Evolutionary conservation across 2,888 invertebrate genomes (phyloP).

Genomic region (Scaptomyza flava): DNA sequence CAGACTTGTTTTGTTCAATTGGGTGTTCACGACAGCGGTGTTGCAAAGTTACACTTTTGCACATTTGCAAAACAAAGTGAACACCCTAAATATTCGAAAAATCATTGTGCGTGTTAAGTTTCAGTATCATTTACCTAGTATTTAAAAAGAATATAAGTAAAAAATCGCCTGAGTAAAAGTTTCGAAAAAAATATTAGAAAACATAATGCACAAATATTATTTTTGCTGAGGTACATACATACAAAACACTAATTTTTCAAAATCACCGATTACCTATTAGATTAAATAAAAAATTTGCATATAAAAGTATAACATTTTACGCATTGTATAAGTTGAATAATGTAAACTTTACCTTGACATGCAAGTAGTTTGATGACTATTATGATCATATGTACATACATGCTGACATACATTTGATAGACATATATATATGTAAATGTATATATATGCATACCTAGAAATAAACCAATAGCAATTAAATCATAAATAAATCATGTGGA

Average conservation of each 20-base stretch:
- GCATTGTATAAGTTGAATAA: constrained; percentile 82
- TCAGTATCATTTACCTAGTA: no score
- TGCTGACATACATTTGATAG: constrained; percentile 52
- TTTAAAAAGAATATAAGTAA: no score
- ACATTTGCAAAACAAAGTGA: no score
- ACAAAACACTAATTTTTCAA: constrained; percentile 38
- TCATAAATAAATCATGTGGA: constrained; percentile 42
- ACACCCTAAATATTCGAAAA: no score
- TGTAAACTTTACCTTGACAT: constrained; percentile 51
- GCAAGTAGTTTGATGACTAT: constrained; percentile 42
- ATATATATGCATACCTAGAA: constrained; percentile 30
- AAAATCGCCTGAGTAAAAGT: no score
- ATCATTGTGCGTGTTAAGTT: no score
- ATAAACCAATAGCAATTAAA: constrained; percentile 33
- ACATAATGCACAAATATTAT: no score
- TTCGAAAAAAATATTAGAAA: no score
- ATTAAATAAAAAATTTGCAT: constrained; percentile 48
- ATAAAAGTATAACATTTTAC: constrained; percentile 36
- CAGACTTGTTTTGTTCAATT: no score
- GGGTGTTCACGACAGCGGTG: no score
- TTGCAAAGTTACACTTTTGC: no score
- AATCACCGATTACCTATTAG: constrained; percentile 53
- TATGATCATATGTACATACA: constrained; percentile 61
- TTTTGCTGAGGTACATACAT: background rate
- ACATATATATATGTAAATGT: constrained; percentile 34